Percentiles rank a stretch among this genome's conserved stretches.
phyloP scores from a whole-genome alignment of 2,113 vertebrate genomes.

The Axis porcinus region DNA sequence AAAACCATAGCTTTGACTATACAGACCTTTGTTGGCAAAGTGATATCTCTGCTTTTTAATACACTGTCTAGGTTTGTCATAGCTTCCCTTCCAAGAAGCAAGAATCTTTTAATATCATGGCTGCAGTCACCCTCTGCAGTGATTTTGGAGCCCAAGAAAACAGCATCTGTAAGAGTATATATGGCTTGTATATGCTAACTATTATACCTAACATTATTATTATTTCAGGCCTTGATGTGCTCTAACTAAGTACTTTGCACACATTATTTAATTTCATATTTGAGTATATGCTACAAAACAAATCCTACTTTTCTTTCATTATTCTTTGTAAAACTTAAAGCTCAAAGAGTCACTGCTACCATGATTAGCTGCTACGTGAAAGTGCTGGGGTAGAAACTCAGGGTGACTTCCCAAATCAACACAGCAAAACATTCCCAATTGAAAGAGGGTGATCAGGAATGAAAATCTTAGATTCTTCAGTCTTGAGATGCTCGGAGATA shows the following conservation, averaged over 20 bases:
- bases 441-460: neutral
- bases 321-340: neutral
- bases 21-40: neutral
- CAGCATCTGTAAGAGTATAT: neutral
- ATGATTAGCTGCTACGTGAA: neutral
- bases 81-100: neutral
- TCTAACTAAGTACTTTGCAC: neutral
- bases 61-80: neutral
- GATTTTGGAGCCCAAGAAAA: neutral
- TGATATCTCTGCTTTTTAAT: neutral
- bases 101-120: neutral
- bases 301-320: neutral
- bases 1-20: neutral
- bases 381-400: neutral
- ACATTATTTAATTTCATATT: neutral
- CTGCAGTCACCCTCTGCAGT: neutral
- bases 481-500: neutral
- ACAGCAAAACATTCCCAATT: rapidly evolving
- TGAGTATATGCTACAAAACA: neutral
- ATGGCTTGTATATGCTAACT: neutral
- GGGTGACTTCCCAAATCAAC: neutral
- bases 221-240: neutral
- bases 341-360: neutral
- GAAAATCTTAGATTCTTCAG: neutral
- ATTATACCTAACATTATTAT: neutral